Conservation (phyloP, 2,797 vertebrate species). For the Acanthurus leucopareius region DNA sequence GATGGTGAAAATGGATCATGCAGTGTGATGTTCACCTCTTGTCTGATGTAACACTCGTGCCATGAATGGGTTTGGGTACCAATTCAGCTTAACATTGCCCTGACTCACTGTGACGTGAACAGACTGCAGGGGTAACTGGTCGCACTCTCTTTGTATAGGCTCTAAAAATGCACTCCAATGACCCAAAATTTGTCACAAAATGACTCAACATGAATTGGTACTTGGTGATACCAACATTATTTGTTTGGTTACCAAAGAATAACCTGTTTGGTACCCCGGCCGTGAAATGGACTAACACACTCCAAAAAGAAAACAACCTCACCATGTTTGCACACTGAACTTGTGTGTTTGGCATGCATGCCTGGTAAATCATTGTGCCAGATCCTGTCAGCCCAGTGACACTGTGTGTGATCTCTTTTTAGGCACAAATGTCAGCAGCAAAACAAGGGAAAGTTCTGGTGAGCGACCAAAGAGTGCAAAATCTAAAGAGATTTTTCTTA, state of each 20-base stretch:
- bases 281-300: too few species aligned
- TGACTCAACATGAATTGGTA: too few species aligned
- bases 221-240: too few species aligned
- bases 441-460: constrained; percentile 70
- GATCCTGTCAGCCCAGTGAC: constrained; percentile 53
- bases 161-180: too few species aligned
- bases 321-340: background rate
- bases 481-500: background rate
- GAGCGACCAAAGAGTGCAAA: constrained; percentile 48
- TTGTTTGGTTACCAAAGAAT: too few species aligned
- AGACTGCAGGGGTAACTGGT: too few species aligned
- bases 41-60: background rate
- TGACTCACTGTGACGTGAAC: too few species aligned
- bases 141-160: too few species aligned
- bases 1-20: background rate
- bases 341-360: constrained; percentile 26
- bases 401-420: constrained; percentile 69
- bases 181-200: too few species aligned
- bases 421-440: constrained; percentile 74
- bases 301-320: background rate
- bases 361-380: background rate
- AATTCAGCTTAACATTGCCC: too few species aligned
- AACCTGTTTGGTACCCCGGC: too few species aligned
- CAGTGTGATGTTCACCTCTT: background rate
- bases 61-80: too few species aligned